Evolutionary conservation across 2,113 vertebrate species (phyloP).

Genomic region (Indicator indicator): DNA sequence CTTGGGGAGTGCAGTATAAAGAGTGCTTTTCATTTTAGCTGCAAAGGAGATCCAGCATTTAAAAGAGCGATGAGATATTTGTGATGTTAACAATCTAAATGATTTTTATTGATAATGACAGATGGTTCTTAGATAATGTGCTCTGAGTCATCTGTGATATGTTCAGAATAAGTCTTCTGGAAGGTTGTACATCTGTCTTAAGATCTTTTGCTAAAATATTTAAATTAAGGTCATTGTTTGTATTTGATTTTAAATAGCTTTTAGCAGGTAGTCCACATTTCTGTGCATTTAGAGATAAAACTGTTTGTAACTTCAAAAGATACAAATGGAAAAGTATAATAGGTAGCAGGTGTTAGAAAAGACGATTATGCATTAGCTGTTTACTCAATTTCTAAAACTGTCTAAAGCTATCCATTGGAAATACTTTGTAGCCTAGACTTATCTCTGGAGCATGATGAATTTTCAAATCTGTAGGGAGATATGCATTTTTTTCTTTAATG

Average conservation of each 20-base stretch:
- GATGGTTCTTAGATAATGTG: conserved; percentile 57
- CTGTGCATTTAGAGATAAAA: conserved; percentile 42
- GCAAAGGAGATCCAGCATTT: conserved; percentile 9
- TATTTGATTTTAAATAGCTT: conserved; percentile 46
- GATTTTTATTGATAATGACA: conserved; percentile 56
- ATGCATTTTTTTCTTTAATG: conserved; percentile 45
- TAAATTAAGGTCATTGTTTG: conserved; percentile 46
- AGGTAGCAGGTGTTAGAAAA: conserved; percentile 65
- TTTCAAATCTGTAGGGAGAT: conserved; percentile 20
- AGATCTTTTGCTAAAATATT: conserved; percentile 34
- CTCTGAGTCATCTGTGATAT: background rate
- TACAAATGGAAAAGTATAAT: conserved; percentile 50
- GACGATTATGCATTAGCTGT: conserved; percentile 49
- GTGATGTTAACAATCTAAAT: conserved; percentile 46
- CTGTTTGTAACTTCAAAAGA: conserved; percentile 41
- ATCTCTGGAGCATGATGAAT: conserved; percentile 35
- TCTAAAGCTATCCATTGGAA: conserved; percentile 40
- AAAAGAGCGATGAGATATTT: conserved; percentile 18
- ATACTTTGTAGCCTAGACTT: conserved; percentile 29
- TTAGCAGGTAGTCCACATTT: conserved; percentile 18
- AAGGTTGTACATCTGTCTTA: conserved; percentile 59
- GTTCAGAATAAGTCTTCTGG: conserved; percentile 48
- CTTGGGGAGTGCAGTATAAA: background rate
- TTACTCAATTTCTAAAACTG: conserved; percentile 62
- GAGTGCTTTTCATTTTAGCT: conserved; percentile 41